Evolutionary conservation across 2,888 invertebrate species (phyloP), one percentile per base, ranked within the genome.

Genomic region (Rotaria macrura): DNA sequence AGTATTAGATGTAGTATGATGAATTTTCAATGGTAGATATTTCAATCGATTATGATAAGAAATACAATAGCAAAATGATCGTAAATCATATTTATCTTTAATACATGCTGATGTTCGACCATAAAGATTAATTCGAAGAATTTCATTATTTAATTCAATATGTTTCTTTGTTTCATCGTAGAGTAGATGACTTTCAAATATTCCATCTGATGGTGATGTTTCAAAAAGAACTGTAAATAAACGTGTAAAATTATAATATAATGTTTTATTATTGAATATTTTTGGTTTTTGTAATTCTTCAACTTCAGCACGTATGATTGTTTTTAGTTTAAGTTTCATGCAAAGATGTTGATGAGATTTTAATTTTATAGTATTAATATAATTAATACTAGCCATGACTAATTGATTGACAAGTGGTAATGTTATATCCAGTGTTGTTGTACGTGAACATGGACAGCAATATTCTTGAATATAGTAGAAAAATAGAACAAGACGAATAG

Each of bases 141-240:
- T 85, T 38, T 83, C 49, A 57, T 65, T 38, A 25, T 55, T 25
- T 38, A 85, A 55, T 72, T 65, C 34, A 49, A 85, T 55, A 34
- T 2, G 6, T 14, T 84, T 54, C 40, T 4, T 25, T 54, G 5
- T 25, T 3, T 49, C 14, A 47, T 84, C 52, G 9, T 57, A 23
- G 23, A 85, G 47, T 25, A 85, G 25, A 29, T 49, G 47, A 34
- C 84, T 65, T 38, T 85, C 85, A 85, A 85, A 85, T 34, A 65
- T 84, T 17, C 57, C 85, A 20, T 85, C n/a, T n/a, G 57, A 84
- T 2, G 85, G 85, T n/a, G n/a, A 49, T 23, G 65, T 57, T 65
- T 85, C 84, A 40, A 85, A 85, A 25, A 85, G 83, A n/a, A 85
- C 65, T n/a, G 65, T 47, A 65, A 54, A 85, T 72, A n/a, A 65